Evolutionary conservation across 2,113 vertebrate species (phyloP).

Genomic region (Talpa occidentalis): DNA sequence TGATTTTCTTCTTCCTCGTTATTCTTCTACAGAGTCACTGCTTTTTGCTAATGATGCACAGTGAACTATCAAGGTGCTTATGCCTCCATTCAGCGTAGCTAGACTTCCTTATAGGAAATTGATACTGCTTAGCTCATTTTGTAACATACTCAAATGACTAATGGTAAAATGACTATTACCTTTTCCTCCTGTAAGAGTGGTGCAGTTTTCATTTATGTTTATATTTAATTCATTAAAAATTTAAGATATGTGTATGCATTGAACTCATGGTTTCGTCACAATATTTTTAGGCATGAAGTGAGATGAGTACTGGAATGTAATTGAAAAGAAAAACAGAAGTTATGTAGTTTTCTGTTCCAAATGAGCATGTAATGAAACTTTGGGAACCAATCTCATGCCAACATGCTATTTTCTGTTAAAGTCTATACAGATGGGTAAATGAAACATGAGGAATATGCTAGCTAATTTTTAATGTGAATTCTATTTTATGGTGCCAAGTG

Average conservation of each 20-base stretch:
- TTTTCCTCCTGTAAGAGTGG: slow-evolving; percentile 15
- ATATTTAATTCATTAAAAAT: slow-evolving; percentile 38
- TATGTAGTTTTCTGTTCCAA: background rate
- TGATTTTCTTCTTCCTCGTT: slow-evolving; percentile 94
- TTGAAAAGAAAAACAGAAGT: slow-evolving; percentile 39
- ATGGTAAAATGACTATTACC: background rate
- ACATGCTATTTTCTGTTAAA: background rate
- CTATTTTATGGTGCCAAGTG: background rate
- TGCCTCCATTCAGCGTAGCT: slow-evolving; percentile 49
- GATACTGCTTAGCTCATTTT: slow-evolving; percentile 59
- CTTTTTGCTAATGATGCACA: slow-evolving; percentile 78
- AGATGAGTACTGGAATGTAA: background rate
- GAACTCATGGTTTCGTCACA: slow-evolving; percentile 5
- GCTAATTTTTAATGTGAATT: background rate
- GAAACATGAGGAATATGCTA: background rate
- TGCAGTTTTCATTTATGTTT: slow-evolving; percentile 57
- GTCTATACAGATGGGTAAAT: background rate
- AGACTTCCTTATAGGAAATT: background rate
- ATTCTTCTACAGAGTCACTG: slow-evolving; percentile 84
- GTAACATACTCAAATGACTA: background rate
- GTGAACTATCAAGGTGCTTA: slow-evolving; percentile 73
- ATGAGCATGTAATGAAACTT: background rate
- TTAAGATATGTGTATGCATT: background rate
- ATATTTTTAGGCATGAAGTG: slow-evolving; percentile 29
- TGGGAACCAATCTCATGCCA: background rate